Base-by-base conservation (phyloP, 2,888 invertebrate species). In the Drosophila helvetica region DNA sequence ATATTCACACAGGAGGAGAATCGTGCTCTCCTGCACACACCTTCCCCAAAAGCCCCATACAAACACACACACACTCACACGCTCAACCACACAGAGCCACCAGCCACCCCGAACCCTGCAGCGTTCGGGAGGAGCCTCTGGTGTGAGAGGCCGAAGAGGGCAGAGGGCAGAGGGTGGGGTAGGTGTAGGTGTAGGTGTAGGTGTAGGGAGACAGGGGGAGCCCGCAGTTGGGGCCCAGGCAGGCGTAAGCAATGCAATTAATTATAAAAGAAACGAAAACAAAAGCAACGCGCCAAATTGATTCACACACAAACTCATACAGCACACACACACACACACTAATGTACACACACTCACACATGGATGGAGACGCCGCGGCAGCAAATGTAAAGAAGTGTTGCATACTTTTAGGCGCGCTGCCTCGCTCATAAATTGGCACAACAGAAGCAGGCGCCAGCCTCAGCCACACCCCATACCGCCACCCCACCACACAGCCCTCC, bases 191-290 rank as follows among this genome's bases (percentile, higher is more conserved):
- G n/a, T n/a, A n/a, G n/a, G n/a, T n/a, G n/a, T n/a, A n/a, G n/a
- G n/a, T n/a, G n/a, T n/a, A n/a, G n/a, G n/a, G 8, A 2, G 27
- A 2, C 27, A 27, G 27, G 27, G 27, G 27, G 27, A 27, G 27
- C 78, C 78, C 80, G 73, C 71, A 71, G 75, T 71, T 75, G 75
- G 62, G 57, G 58, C 68, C 47, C 78, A 78, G 66, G 83, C 77
- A 77, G 72, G 78, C 86, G 80, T 79, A 74, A 86, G 86, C 86
- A 84, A 84, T 84, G 86, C 83, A 86, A 84, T 84, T 84, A 84
- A 84, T 86, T 86, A 86, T 79, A 85, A 78, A 84, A 77, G 74
- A 85, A 82, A 82, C 69, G 74, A 79, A 85, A 83, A 83, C 86
- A 83, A 83, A 83, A 78, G 83, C 83, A 84, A 72, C 75, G 77